These are phyloP conservation scores for Abscondita cerata DNA, from an alignment of 2,888 invertebrate species.

Conservation along the genomic window DNA sequence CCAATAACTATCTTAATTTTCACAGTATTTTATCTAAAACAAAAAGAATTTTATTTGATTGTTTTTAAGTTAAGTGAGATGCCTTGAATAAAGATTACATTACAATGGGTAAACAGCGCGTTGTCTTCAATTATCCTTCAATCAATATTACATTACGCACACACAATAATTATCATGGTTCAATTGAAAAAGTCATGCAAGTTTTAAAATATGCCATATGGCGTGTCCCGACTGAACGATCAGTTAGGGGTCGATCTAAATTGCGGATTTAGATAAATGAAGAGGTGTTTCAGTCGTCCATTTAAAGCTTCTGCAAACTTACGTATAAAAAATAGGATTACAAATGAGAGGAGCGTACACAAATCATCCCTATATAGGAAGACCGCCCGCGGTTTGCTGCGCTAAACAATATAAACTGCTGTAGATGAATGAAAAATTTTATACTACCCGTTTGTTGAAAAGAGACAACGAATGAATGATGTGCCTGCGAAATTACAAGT, in stretches of 20 bases:
- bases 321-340: constrained; percentile 25
- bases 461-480: constrained; percentile 21
- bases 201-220: constrained; percentile 44
- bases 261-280: constrained; percentile 54
- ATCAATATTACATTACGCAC: constrained; percentile 23
- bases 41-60: no score
- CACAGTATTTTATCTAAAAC: no score
- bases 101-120: constrained; percentile 9
- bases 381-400: constrained; percentile 45
- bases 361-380: constrained; percentile 45
- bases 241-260: constrained; percentile 49
- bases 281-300: constrained; percentile 53
- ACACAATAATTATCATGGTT: constrained; percentile 22
- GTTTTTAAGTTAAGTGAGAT: no score
- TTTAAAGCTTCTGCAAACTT: constrained; percentile 22
- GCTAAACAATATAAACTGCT: constrained; percentile 45
- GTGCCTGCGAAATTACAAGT: constrained; percentile 19
- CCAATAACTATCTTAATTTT: no score
- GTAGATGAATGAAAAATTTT: constrained; percentile 23
- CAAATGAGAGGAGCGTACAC: constrained; percentile 33
- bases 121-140: constrained; percentile 20
- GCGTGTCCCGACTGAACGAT: constrained; percentile 37
- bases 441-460: constrained; percentile 21
- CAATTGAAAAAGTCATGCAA: constrained; percentile 39
- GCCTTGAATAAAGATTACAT: no score